Evolutionary conservation across 1,140 invertebrate species (phyloP), one percentile per base, ranked within the genome.

Genomic region (Bombus sylvicola): DNA sequence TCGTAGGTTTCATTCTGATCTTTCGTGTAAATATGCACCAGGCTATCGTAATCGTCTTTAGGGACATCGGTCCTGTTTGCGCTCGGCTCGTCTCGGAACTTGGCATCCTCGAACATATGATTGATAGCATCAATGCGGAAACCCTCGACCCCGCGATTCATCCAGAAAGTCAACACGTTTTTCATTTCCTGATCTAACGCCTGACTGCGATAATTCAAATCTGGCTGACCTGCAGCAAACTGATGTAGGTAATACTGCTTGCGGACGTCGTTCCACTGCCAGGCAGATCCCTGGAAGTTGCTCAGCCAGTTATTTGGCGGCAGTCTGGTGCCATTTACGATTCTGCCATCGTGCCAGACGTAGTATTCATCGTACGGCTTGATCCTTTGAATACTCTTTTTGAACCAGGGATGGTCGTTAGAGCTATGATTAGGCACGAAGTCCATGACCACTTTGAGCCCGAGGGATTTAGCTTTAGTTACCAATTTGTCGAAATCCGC

Each of bases 371-470:
- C 95, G 85, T 96, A 98, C 0, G 95, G 95, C 34, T 96, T 95
- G 62, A 97, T 95, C 18, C 94, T 94, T 47, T 89, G n/a, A 0
- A 96, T 93, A 18, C 97, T 97, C 80, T 97, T 96, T 47, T 94
- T 81, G 90, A 98, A 98, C 96, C 97, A 98, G 57, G 96, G 93
- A 71, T 97, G 96, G 76, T 97, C 93, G 80, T 96, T 96, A 64
- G 97, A 97, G 10, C 97, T 97, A 86, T 98, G 97, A 93, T 98
- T 98, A 3, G 97, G 97, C 18, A 97, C 97, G 83, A 97, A 97
- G 92, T 98, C 97, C 62, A 97, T 88, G 1, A 97, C 93, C 39
- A 96, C 90, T 57, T 92, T 93, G 2, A 93, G 43, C 0, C 85
- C 87, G 1, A 92, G 74, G 0, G 62, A 43, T 86, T 95, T 95